phyloP scores from a whole-genome alignment of 2,797 vertebrate genomes.

The Esox masquinongy region DNA sequence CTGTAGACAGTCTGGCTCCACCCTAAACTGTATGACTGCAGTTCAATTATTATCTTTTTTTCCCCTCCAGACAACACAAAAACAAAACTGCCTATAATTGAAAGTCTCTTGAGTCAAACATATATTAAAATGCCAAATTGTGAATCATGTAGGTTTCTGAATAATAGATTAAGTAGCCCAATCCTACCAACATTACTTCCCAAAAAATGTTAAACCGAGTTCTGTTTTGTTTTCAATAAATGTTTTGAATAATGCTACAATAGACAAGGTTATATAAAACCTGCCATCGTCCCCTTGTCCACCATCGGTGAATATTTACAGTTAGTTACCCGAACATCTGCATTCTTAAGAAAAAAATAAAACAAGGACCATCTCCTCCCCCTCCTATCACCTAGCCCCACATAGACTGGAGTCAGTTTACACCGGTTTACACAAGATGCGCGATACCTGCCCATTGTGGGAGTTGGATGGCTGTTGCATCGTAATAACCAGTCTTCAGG shows the following conservation, averaged over 20 bases:
- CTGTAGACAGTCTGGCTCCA: slow-evolving; percentile 5
- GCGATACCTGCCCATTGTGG: slow-evolving; percentile 55
- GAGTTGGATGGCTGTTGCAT: slow-evolving; percentile 37
- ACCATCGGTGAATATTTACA: neutral
- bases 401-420: slow-evolving; percentile 58
- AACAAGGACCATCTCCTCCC: neutral
- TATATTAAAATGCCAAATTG: neutral
- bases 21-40: neutral
- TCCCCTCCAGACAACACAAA: neutral
- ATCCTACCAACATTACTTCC: neutral
- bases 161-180: neutral
- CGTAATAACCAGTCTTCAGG: slow-evolving; percentile 42
- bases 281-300: neutral
- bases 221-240: neutral
- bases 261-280: neutral
- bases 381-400: slow-evolving; percentile 8
- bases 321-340: neutral
- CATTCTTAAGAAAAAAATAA: neutral
- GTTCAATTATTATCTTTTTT: neutral
- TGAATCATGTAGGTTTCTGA: neutral
- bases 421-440: slow-evolving; percentile 15
- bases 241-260: neutral
- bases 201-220: neutral
- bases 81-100: neutral
- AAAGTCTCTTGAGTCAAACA: neutral